These are phyloP conservation scores for Chirona hameri DNA, from an alignment of 2,888 invertebrate species.

Conservation along the genomic window DNA sequence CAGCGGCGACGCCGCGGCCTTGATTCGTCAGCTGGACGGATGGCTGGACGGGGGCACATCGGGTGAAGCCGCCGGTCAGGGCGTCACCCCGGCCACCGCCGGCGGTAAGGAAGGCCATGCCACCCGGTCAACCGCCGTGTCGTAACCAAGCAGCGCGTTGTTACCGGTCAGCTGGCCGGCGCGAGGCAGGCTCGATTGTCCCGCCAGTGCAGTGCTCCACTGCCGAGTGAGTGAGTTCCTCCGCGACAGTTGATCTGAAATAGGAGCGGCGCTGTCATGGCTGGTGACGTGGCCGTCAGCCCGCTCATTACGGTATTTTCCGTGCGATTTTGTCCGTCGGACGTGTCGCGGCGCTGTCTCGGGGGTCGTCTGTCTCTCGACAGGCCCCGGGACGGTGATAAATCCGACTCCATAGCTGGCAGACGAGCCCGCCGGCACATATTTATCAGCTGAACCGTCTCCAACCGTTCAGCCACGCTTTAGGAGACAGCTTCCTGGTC, in stretches of 20 bases:
- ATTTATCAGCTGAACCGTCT: neutral
- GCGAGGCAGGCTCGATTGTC: no score
- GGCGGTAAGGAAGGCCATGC: no score
- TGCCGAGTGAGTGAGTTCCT: no score
- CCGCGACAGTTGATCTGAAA: neutral
- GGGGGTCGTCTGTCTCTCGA: neutral
- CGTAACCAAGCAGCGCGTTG: no score
- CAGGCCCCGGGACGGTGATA: neutral
- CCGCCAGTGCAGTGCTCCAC: no score
- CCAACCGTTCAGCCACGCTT: neutral
- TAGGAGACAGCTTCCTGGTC: neutral
- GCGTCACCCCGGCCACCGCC: no score
- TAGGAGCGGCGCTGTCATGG: neutral
- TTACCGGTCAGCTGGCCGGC: no score
- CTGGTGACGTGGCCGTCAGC: no score
- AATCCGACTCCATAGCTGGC: neutral
- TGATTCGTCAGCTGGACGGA: neutral
- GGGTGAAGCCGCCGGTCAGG: neutral
- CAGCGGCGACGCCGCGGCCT: neutral
- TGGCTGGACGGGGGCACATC: neutral
- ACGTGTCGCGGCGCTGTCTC: neutral
- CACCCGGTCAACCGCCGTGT: no score
- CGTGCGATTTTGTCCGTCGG: neutral
- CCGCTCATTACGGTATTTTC: neutral
- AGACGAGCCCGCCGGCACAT: neutral